Evolutionary conservation across 2,888 invertebrate species (phyloP), one percentile per base, ranked within the genome.

Genomic region (Trichacis sp.): DNA sequence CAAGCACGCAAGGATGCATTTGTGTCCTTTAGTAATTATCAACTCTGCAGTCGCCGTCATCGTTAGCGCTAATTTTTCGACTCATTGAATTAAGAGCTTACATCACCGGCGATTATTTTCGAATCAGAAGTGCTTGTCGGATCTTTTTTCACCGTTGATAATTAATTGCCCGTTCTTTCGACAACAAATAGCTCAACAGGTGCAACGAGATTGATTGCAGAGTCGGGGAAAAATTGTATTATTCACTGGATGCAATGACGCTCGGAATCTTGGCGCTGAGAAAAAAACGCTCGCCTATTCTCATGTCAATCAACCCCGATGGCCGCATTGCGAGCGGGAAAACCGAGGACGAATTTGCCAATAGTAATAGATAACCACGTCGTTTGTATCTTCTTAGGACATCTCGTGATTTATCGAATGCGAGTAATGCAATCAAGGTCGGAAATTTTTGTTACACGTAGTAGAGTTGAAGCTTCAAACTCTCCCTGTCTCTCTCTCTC

Each of bases 271-370:
- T 5, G 4, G 15, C 8, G 36, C 20, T 49, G 46, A 14, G 14
- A 46, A 30, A 45, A 47, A 54, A 58, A 55, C 53, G 58, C 33
- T 53, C 48, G 38, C 6, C 59, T 56, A 63, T 67, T 67, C 66
- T 63, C 62, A 67, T 59, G 66, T 67, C 63, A 67, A 60, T 67
- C 67, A 67, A 49, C 53, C 53, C 59, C 40, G 47, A 59, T 67
- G 67, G 63, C 67, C 67, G 63, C 63, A 67, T 63, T 67, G 67
- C 60, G 52, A 67, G 63, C 62, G 63, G 62, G 67, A 60, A 63
- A 63, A 60, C 57, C 67, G 40, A 67, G 63, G 67, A 67, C 67
- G 51, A 67, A 59, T 67, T 67, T 59, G 60, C 57, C 54, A 63
- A 67, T 60, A 56, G 60, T 59, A 52, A 66, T 50, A 36, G 19